These are phyloP conservation scores for Tribolium freemani DNA, from an alignment of 2,888 invertebrate species.

Conservation along the genomic window DNA sequence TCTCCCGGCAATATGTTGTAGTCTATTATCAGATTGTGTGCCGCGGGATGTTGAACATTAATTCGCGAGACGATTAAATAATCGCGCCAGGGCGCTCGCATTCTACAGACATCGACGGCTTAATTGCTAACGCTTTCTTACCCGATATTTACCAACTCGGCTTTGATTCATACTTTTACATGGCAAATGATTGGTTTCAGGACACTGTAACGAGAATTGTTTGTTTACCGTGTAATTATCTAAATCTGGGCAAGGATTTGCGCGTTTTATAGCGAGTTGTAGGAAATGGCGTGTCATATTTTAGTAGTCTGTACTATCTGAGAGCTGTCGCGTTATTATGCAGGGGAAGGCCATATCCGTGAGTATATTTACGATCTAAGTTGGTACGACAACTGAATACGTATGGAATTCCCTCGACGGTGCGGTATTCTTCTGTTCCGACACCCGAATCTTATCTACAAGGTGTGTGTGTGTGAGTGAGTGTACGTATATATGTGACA, in stretches of 20 bases:
- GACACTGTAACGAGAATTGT: not conserved
- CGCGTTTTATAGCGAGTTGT: not conserved
- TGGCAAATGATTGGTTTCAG: too few relatives aligned
- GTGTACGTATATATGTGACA: conserved; percentile 61
- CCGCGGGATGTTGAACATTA: conserved; percentile 39
- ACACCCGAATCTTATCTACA: conserved; percentile 63
- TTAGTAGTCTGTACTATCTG: conserved; percentile 30
- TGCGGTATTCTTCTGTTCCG: conserved; percentile 52
- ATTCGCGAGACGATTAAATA: conserved; percentile 31
- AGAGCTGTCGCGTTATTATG: conserved; percentile 36
- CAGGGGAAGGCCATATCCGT: conserved; percentile 36
- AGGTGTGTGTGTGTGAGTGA: conserved; percentile 59
- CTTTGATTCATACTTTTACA: too few relatives aligned
- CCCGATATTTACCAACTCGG: not conserved
- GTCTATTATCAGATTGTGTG: conserved; percentile 47
- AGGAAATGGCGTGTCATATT: conserved; percentile 26
- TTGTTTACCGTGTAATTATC: too few relatives aligned
- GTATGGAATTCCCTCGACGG: conserved; percentile 52
- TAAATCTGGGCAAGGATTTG: not conserved
- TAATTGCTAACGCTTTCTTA: conserved; percentile 10
- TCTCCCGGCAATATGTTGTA: conserved; percentile 59
- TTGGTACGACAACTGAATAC: conserved; percentile 51
- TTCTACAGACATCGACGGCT: conserved; percentile 4
- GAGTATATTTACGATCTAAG: conserved; percentile 52
- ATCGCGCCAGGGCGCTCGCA: conserved; percentile 15